Evolutionary conservation across 2,797 vertebrate genomes (phyloP).

Genomic region (Pogonophryne albipinna): DNA sequence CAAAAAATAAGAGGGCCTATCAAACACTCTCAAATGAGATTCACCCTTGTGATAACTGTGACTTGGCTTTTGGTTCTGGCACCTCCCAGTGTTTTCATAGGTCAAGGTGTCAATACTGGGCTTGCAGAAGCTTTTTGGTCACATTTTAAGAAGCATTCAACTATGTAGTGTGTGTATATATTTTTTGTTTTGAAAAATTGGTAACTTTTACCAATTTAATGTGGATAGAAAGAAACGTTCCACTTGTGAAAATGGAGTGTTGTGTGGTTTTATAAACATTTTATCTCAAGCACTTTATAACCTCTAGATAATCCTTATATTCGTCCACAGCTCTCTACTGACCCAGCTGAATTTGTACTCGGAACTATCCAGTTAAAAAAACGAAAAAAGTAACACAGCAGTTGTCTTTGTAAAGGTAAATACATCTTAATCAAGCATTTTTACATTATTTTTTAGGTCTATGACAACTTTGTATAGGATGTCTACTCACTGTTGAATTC

Average conservation of each 20-base stretch:
- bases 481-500: conserved; percentile 71
- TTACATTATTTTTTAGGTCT: conserved; percentile 76
- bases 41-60: conserved; percentile 66
- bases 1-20: conserved; percentile 23
- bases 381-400: conserved; percentile 25
- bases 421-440: conserved; percentile 69
- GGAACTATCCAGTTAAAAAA: conserved; percentile 49
- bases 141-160: conserved; percentile 58
- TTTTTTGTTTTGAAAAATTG: conserved; percentile 57
- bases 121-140: conserved; percentile 55
- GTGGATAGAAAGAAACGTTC: conserved; percentile 71
- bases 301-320: conserved; percentile 83
- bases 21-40: conserved; percentile 67
- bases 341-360: conserved; percentile 76
- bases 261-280: conserved; percentile 85
- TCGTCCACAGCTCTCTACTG: conserved; percentile 76
- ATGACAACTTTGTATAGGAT: conserved; percentile 75
- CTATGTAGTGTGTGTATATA: conserved; percentile 48
- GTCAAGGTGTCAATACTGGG: conserved; percentile 52
- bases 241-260: conserved; percentile 77
- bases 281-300: conserved; percentile 91
- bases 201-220: conserved; percentile 67
- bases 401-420: conserved; percentile 77
- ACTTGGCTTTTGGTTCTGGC: conserved; percentile 54
- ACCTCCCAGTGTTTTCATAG: conserved; percentile 59